These are phyloP conservation scores for Asbolus verrucosus DNA, from an alignment of 1,140 invertebrate species.

Conservation along the genomic window DNA sequence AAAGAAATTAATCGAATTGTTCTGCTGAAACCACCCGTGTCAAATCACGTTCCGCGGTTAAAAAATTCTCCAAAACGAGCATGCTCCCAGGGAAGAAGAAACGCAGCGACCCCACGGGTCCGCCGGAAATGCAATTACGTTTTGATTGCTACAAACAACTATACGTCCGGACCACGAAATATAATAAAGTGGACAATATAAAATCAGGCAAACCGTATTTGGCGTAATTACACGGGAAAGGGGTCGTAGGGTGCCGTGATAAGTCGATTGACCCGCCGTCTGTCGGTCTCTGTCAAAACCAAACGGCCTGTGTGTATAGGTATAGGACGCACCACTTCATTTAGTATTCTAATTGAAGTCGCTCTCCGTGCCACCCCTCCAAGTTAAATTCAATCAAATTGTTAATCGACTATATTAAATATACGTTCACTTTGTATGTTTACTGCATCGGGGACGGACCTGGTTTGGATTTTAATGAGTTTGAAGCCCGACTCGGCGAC, in stretches of 20 bases:
- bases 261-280: constrained; percentile 29
- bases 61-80: too few relatives aligned
- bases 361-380: constrained; percentile 6
- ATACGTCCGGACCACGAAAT: constrained; percentile 24
- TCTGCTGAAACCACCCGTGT: too few relatives aligned
- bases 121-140: constrained; percentile 10
- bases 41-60: too few relatives aligned
- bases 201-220: constrained; percentile 39
- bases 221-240: constrained; percentile 24
- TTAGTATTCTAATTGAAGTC: constrained; percentile 42
- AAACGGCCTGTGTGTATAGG: too few relatives aligned
- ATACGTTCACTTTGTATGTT: constrained; percentile 25
- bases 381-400: constrained; percentile 43
- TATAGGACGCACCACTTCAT: constrained; percentile 39
- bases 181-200: constrained; percentile 43
- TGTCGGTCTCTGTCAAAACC: constrained; percentile 28
- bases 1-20: too few relatives aligned
- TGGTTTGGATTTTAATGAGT: constrained; percentile 34
- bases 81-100: too few relatives aligned
- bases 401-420: constrained; percentile 46
- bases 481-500: constrained; percentile 27
- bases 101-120: background rate
- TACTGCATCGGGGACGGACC: constrained; percentile 15
- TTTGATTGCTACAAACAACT: constrained; percentile 25
- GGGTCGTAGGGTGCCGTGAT: too few relatives aligned